These are phyloP conservation scores for Contarinia nasturtii DNA, from an alignment of 1,140 invertebrate genomes.

Conservation along the genomic window DNA sequence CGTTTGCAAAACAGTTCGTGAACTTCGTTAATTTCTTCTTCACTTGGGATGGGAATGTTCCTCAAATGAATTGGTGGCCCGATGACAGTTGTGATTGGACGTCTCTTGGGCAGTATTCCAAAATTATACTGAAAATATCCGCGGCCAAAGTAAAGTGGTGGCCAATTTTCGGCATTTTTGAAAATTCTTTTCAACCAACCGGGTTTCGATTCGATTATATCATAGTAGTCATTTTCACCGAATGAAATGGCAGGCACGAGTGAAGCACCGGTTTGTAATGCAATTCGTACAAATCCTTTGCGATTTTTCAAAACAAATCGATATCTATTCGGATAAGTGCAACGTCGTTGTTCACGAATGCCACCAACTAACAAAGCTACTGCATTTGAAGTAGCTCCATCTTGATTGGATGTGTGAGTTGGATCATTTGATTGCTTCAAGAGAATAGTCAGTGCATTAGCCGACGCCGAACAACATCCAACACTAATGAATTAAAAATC, in stretches of 20 bases:
- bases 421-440: constrained; percentile 19
- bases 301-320: constrained; percentile 46
- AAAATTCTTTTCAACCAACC: too few species aligned
- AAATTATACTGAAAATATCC: too few species aligned
- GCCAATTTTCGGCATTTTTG: too few species aligned
- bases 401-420: constrained; percentile 12
- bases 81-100: constrained; percentile 61
- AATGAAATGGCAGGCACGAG: constrained; percentile 81
- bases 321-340: constrained; percentile 49
- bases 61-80: constrained; percentile 62
- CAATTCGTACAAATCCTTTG: constrained; percentile 66
- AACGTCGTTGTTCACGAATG: constrained; percentile 54
- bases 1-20: constrained; percentile 52
- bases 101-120: too few species aligned
- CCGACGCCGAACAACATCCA: constrained; percentile 38
- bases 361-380: constrained; percentile 58
- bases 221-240: constrained; percentile 71
- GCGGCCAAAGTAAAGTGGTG: too few species aligned
- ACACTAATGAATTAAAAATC: too few species aligned
- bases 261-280: constrained; percentile 51
- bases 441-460: constrained; percentile 28
- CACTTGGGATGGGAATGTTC: constrained; percentile 44
- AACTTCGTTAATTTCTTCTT: constrained; percentile 51
- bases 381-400: constrained; percentile 21
- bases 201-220: constrained; percentile 49